Percentiles rank a stretch among this genome's conserved stretches.
Conservation (phyloP, 1,140 invertebrate species). For the Drosophila pruinosa region DNA sequence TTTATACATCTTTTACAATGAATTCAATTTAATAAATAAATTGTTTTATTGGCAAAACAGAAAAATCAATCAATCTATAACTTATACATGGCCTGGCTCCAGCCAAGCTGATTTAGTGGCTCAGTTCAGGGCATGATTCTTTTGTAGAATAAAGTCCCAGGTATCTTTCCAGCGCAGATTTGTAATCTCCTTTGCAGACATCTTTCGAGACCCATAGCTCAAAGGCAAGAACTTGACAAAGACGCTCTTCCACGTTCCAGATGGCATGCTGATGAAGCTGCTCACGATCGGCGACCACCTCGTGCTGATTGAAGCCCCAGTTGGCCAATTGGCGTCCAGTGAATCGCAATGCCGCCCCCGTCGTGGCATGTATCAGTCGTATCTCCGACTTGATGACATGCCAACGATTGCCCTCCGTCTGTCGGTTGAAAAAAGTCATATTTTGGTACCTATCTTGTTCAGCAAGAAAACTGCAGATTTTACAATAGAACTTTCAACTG, state of each 20-base stretch:
- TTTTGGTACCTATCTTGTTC: conserved; percentile 96
- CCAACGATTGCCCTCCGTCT: conserved; percentile 90
- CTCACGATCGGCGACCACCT: conserved; percentile 94
- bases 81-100: conserved; percentile 9
- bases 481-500: too few relatives aligned
- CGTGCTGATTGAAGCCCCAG: conserved; percentile 98
- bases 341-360: conserved; percentile 93
- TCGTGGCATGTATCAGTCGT: conserved; percentile 92
- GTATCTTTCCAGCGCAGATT: conserved; percentile 94
- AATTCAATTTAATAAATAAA: conserved; percentile 75
- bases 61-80: neutral
- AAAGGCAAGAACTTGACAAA: conserved; percentile 92
- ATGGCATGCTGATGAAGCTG: conserved; percentile 93
- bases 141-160: conserved; percentile 97
- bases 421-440: conserved; percentile 94
- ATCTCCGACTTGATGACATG: conserved; percentile 96
- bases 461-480: too few relatives aligned
- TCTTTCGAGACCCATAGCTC: conserved; percentile 90
- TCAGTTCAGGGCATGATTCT: conserved; percentile 77
- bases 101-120: neutral
- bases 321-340: conserved; percentile 95
- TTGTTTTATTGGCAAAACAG: conserved; percentile 37
- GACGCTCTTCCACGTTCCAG: conserved; percentile 98
- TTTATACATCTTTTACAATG: too few relatives aligned
- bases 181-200: conserved; percentile 89